Base-by-base conservation (phyloP, 2,888 invertebrate species). In the Willowsia nigromaculata region DNA sequence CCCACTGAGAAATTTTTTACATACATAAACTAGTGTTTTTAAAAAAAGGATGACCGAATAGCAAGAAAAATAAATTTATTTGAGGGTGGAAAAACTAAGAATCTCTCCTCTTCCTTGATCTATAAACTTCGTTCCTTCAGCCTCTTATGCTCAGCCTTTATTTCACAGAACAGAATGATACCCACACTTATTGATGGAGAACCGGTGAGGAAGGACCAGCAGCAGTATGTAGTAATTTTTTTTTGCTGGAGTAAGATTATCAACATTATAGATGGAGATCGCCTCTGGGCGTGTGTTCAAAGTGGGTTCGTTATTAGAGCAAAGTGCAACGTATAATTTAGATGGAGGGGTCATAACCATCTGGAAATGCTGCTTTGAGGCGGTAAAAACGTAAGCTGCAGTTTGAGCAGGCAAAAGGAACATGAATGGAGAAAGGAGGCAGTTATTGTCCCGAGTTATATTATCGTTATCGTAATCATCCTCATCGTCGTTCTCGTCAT, bases 381-480 rank as follows among this genome's bases (percentile, higher is more conserved):
- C 37, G 50, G 25, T 30, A 68, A 33, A 40, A 13, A 15, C 15
- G 15, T 62, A 30, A 27, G 62, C 30, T 62, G 62, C 62, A 62
- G 30, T 30, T 33, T 40, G 9, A 0, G 22, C n/a, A 1, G 33
- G n/a, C n/a, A 37, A 4, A 9, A 27, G 3, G 27, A 59, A 59
- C 6, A 59, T 22, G 59, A 59, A 53, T 13, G 59, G 27, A 27
- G 2, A 47, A 50, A 74, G 37, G 40, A 84, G 84, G 37, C 53
- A 56, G 71, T 84, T 84, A 84, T 74, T 76, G 85, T 76, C 85
- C 18, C 76, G n/a, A 76, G 71, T 71, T 56, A 84, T 74, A 84
- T 65, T 43, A 68, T 65, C 30, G 62, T 59, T 30, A 30, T 68
- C 9, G 27, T 68, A 7, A 47, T 74, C 74, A 22, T 47, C 33